Evolutionary conservation across 2,113 vertebrate species (phyloP), one percentile per base, ranked within the genome.

Genomic region (Rhagologus leucostigma): DNA sequence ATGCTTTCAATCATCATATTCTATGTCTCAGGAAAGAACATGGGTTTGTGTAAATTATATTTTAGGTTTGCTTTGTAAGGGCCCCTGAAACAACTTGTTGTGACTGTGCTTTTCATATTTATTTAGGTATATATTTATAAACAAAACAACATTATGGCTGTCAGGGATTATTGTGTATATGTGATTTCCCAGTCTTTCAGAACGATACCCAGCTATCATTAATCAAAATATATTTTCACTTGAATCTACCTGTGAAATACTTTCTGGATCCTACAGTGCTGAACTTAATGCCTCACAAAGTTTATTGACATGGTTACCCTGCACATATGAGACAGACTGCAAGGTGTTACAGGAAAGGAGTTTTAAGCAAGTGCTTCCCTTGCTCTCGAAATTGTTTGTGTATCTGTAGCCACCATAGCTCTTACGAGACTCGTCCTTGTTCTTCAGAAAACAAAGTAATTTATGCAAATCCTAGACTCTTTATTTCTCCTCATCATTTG

Each of bases 1-100:
- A 22, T 1, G 1, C 4, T 75, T 81, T 79, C 32, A 49, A 1
- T 64, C 11, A 57, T 59, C 2, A 0, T 57, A 47, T 67, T 73
- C 60, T 78, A 5, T 91, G 32, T 37, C 49, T 84, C 27, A 30
- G 71, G 17, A 76, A 83, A 81, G 46, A 86, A 24, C 10, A 53
- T 6, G 5, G 7, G 1, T 14, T 89, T 62, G 29, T 50, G 18
- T 55, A 62, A 75, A 77, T 55, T 9, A 2, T 41, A 42, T 57
- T 69, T 80, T 67, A 29, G 2, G 3, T 70, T 89, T 87, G 9
- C 14, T 77, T 57, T 88, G 11, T 64, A 44, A 63, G 33, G 32
- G 46, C 8, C 15, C 2, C 71, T 73, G 33, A 39, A 89, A 60
- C 9, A 30, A 59, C 12, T 85, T 84, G 12, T 57, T 35, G 39